Base-by-base conservation (phyloP, 53 echinoderm and acorn worm genomes). In the Paracentrotus lividus region DNA sequence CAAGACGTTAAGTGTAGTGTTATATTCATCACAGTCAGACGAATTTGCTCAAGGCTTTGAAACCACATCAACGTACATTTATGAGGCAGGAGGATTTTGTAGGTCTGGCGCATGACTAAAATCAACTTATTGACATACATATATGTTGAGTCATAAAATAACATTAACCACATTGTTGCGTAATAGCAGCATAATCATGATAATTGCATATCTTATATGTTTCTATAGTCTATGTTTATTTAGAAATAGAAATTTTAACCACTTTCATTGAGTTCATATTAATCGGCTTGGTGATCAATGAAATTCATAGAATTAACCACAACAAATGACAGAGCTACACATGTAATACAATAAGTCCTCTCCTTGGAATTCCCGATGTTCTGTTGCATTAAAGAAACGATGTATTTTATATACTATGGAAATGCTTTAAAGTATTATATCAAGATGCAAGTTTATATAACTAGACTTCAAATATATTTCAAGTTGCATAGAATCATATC, bases 21-120 rank as follows among this genome's bases (percentile, higher is more conserved):
- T 78, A 78, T 78, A 78, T 78, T 78, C 81, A 78, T 78, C 47
- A 78, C 47, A 78, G 77, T 77, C 47, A 78, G 81, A 78, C 81
- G 81, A 78, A 78, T 43, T 77, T 78, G 16, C 40, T 78, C 15
- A 78, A 78, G 47, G 44, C 81, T 78, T 78, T 45, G 26, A 78
- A 78, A 78, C 81, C 81, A 78, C 81, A 78, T n/a, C 43, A 47
- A 78, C n/a, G 47, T 78, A 78, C 81, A 78, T 45, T 24, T 7
- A 78, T 24, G 47, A 18, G n/a, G 24, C 18, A 78, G 18, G 47
- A 24, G 81, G 81, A n/a, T 78, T 26, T 47, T n/a, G 44, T 20
- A 33, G 8, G 81, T 78, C 44, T 78, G 45, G n/a, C n/a, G 36
- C 12, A 8, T 34, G 16, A 38, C 81, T 78, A 21, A 16, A 2